Evolutionary conservation across 2,113 vertebrate genomes (phyloP), one percentile per base, ranked within the genome.

Genomic region (Mellivora capensis): DNA sequence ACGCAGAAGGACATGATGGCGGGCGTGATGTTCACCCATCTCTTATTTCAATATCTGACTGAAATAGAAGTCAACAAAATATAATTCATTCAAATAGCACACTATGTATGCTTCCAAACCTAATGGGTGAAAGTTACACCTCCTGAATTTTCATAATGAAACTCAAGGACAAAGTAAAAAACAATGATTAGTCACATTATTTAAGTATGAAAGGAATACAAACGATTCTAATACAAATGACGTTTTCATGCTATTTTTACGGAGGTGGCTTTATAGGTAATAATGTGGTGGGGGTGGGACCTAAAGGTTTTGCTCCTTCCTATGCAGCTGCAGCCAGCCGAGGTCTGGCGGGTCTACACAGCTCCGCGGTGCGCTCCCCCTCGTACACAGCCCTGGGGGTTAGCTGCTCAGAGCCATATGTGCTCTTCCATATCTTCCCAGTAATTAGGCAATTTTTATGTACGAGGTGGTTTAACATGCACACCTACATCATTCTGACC

Each of bases 391-490:
- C 77, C 61, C 74, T 0, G 34, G 67, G 89, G 64, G 76, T 17
- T 9, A 0, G 61, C 93, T 4, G 67, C 90, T 64, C 39, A 0
- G 80, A 85, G 57, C 31, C 47, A 2, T 31, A 4, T 4, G 11
- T 2, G 49, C 64, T 25, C 82, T 47, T 67, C 82, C 69, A 0
- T 13, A 7, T 69, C 67, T 59, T 69, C 86, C 64, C 87, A 18
- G 87, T 95, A 96, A 98, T 96, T 93, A 97, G 98, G 95, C 96
- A 90, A 81, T 97, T 79, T 95, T 97, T 96, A 90, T 96, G 98
- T 93, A 92, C 74, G 59, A 87, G 84, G 59, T 29, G 83, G 80
- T 87, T 96, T 86, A 52, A 25, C 81, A 49, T 0, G 4, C 87
- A 27, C 47, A n/a, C 93, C 85, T 17, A 4, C 88, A 15, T 42